A percentile compares a stretch with the other conserved stretches of the same genome.
phyloP scores from a whole-genome alignment of 2,888 invertebrate genomes.

The Noctua comes region DNA sequence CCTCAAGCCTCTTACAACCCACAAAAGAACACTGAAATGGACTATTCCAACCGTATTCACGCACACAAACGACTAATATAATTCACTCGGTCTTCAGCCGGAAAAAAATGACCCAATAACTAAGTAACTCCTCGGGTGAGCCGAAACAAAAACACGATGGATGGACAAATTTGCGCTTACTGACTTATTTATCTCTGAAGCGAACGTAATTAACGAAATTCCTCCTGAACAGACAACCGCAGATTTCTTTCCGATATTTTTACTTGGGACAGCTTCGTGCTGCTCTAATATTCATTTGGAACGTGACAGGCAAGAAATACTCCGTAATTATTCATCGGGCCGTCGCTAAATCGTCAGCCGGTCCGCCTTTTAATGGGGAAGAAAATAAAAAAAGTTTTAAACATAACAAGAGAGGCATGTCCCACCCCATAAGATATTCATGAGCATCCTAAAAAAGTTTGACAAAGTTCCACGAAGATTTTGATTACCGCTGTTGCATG shows the following conservation, averaged over 20 bases:
- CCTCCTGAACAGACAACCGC: conserved; percentile 76
- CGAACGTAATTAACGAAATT: conserved; percentile 85
- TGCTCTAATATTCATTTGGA: conserved; percentile 88
- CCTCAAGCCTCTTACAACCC: conserved; percentile 72
- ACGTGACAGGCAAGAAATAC: conserved; percentile 89
- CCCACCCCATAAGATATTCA: conserved; percentile 85
- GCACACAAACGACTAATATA: conserved; percentile 82
- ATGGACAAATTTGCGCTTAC: conserved; percentile 87
- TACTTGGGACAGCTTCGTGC: conserved; percentile 58
- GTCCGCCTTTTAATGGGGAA: conserved; percentile 83
- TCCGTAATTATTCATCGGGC: conserved; percentile 88
- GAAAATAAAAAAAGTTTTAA: conserved; percentile 86
- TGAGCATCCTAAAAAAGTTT: conserved; percentile 81
- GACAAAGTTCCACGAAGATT: conserved; percentile 75
- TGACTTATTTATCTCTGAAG: conserved; percentile 86
- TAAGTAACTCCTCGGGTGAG: conserved; percentile 78
- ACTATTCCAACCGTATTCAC: conserved; percentile 80
- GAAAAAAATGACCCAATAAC: conserved; percentile 85
- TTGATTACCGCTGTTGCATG: conserved; percentile 80
- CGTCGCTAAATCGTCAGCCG: conserved; percentile 86
- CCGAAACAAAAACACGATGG: conserved; percentile 84
- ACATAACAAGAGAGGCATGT: conserved; percentile 88
- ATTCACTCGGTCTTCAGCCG: conserved; percentile 77
- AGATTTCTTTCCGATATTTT: conserved; percentile 80
- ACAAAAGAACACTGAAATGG: conserved; percentile 81